phyloP scores from a whole-genome alignment of 2,888 invertebrate species.

The Tuta absoluta region DNA sequence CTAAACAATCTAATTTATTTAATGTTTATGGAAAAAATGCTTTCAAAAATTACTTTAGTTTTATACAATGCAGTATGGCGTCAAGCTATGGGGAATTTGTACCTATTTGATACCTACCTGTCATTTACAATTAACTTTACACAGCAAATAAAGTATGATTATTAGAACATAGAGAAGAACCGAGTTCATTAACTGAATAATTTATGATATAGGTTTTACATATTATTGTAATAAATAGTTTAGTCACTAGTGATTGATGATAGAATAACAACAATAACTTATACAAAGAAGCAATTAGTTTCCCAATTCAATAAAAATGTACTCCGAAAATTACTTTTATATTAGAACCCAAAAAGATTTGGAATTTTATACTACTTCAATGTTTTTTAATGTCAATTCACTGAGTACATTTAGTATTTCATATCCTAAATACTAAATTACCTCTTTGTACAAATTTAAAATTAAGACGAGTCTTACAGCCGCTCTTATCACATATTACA shows the following conservation, averaged over 20 bases:
- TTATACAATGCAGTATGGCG: constrained; percentile 53
- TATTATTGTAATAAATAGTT: constrained; percentile 14
- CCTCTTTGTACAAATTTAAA: constrained; percentile 49
- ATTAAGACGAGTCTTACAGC: constrained; percentile 72
- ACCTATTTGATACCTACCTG: constrained; percentile 71
- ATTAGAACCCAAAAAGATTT: neutral
- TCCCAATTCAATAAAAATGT: neutral
- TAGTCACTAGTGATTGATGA: constrained; percentile 15
- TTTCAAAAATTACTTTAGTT: constrained; percentile 39
- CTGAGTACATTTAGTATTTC: neutral
- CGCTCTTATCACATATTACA: constrained; percentile 80
- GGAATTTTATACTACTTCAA: neutral
- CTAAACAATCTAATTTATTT: constrained; percentile 40
- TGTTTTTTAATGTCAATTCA: neutral
- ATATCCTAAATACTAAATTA: constrained; percentile 4
- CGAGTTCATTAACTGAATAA: constrained; percentile 12
- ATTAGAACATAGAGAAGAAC: constrained; percentile 24
- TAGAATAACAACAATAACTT: constrained; percentile 49
- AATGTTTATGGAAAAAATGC: too few species aligned
- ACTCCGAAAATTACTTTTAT: neutral
- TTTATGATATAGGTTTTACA: constrained; percentile 18
- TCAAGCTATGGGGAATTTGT: constrained; percentile 57
- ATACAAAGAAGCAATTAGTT: constrained; percentile 1
- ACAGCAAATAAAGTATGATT: constrained; percentile 50
- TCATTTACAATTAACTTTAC: constrained; percentile 50